Percentiles rank a stretch among this genome's conserved stretches.
phyloP scores from a whole-genome alignment of 2,888 invertebrate species.

The Ochlodes sylvanus region DNA sequence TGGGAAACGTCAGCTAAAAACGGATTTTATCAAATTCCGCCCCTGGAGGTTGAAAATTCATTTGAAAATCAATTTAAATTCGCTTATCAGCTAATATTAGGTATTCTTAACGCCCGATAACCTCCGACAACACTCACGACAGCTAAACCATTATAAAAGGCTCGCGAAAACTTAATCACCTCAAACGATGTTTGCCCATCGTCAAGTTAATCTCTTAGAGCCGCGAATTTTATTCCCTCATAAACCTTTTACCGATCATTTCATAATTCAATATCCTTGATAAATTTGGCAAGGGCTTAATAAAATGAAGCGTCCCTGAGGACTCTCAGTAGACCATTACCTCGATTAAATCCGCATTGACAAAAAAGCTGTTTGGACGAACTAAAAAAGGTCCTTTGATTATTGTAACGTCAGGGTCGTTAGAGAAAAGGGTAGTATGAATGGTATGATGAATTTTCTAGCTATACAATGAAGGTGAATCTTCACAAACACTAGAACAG shows the following conservation, averaged over 20 bases:
- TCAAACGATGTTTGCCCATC: constrained; percentile 17
- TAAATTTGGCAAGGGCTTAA: constrained; percentile 29
- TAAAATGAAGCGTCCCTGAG: constrained; percentile 24
- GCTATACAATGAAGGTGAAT: too few relatives aligned
- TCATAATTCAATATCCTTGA: constrained; percentile 34
- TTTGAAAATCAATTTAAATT: too few relatives aligned
- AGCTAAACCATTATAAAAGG: not conserved
- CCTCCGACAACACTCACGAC: too few relatives aligned
- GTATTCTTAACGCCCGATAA: too few relatives aligned
- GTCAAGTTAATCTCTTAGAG: constrained; percentile 31
- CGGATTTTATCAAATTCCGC: too few relatives aligned
- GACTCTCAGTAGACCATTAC: constrained; percentile 21
- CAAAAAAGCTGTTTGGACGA: constrained; percentile 17
- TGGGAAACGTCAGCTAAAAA: too few relatives aligned
- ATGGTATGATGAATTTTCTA: too few relatives aligned
- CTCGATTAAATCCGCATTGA: constrained; percentile 22
- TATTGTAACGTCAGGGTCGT: not conserved
- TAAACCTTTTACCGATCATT: constrained; percentile 31
- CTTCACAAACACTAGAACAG: too few relatives aligned
- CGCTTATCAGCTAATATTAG: too few relatives aligned
- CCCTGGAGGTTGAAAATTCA: too few relatives aligned
- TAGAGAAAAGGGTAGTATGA: not conserved
- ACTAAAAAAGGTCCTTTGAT: constrained; percentile 1
- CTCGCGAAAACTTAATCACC: constrained; percentile 16
- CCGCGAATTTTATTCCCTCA: constrained; percentile 28